Conservation (phyloP, 2,888 invertebrate species). For the Nomada fabriciana region DNA sequence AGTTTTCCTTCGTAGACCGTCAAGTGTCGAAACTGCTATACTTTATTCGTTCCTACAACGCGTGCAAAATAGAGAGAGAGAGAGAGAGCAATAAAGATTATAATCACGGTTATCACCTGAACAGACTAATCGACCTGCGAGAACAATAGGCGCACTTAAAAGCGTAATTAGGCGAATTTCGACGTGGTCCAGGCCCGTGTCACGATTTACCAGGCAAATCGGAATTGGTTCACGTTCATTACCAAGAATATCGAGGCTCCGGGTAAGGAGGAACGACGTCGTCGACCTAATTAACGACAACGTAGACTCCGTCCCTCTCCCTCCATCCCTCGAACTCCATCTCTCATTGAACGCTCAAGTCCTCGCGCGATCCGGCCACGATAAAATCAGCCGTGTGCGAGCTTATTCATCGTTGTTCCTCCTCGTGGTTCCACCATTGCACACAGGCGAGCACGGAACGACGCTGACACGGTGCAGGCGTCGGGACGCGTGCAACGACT, state of each 20-base stretch:
- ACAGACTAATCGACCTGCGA: background rate
- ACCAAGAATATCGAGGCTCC: conserved; percentile 16
- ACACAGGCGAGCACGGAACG: background rate
- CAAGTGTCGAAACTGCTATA: too few species aligned
- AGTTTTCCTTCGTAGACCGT: too few species aligned
- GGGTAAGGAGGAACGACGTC: conserved; percentile 28
- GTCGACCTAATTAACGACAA: conserved; percentile 67
- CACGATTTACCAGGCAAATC: conserved; percentile 38
- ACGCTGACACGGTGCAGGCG: conserved; percentile 31
- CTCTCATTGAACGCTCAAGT: conserved; percentile 50
- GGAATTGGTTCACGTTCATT: conserved; percentile 59
- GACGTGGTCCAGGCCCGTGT: background rate
- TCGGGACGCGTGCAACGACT: conserved; percentile 58
- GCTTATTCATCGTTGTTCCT: conserved; percentile 44
- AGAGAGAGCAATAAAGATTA: too few species aligned
- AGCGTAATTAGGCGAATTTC: conserved; percentile 40
- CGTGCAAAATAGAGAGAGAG: too few species aligned
- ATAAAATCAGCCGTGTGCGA: conserved; percentile 46
- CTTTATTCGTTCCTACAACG: too few species aligned
- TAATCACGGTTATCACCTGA: background rate
- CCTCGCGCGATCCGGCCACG: conserved; percentile 39
- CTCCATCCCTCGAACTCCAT: background rate
- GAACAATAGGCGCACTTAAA: conserved; percentile 19
- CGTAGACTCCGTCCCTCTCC: conserved; percentile 27
- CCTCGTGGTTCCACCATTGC: background rate